Percentiles rank a stretch among this genome's conserved stretches.
phyloP scores from a whole-genome alignment of 1,140 invertebrate genomes.

The Magallana angulata region DNA sequence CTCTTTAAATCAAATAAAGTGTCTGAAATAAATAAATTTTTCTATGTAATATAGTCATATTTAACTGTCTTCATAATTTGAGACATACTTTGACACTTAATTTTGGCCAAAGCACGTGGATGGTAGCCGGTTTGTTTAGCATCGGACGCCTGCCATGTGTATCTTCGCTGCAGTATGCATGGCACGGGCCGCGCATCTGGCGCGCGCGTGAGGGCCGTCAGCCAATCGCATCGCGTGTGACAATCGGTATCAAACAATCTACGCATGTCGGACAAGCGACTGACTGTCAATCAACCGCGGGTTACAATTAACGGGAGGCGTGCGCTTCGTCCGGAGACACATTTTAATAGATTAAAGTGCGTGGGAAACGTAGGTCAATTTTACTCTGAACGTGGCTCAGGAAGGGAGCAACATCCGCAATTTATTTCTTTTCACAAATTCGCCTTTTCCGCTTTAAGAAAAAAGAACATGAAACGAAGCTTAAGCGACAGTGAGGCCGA shows the following conservation, averaged over 20 bases:
- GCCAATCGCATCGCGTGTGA: constrained; percentile 64
- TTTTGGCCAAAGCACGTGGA: constrained; percentile 49
- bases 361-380: constrained; percentile 61
- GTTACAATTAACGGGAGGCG: constrained; percentile 62
- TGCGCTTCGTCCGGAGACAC: constrained; percentile 55
- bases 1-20: background rate
- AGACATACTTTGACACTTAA: constrained; percentile 42
- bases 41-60: background rate
- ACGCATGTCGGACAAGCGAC: constrained; percentile 57
- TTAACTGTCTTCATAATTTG: background rate
- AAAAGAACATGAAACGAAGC: constrained; percentile 78
- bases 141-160: constrained; percentile 55
- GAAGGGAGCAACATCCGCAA: constrained; percentile 61
- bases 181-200: constrained; percentile 58
- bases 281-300: constrained; percentile 60
- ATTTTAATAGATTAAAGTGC: constrained; percentile 55
- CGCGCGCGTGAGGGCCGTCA: constrained; percentile 53
- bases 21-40: background rate
- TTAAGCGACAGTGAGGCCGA: constrained; percentile 80
- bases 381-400: constrained; percentile 59
- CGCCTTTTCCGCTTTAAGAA: constrained; percentile 45
- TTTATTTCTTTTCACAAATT: constrained; percentile 51
- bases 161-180: constrained; percentile 51
- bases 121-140: constrained; percentile 44
- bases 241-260: constrained; percentile 50